Conservation (phyloP, 37 sponge, comb jelly and placozoan species). For the Ianthella basta region DNA sequence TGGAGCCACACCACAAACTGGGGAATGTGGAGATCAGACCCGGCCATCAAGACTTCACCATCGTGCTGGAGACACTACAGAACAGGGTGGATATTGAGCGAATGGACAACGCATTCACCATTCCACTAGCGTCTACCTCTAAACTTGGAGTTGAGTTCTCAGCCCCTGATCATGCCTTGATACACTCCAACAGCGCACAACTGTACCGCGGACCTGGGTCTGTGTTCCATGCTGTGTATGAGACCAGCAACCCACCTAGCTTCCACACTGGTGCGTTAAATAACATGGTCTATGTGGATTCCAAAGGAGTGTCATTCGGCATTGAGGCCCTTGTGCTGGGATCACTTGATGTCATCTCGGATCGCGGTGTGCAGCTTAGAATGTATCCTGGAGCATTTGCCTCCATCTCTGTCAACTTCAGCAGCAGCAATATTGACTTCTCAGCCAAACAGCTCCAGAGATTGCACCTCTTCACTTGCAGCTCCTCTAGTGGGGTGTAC, state of each 20-base stretch:
- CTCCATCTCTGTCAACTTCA: slow-evolving; percentile 3
- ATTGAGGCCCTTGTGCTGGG: slow-evolving; percentile 14
- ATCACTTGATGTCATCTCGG: neutral
- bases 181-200: neutral
- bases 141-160: neutral
- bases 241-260: neutral
- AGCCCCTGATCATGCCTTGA: neutral
- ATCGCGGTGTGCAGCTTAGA: neutral
- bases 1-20: neutral
- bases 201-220: slow-evolving; percentile 8
- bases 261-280: slow-evolving; percentile 19
- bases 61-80: slow-evolving; percentile 5
- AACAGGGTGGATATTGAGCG: neutral
- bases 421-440: neutral
- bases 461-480: slow-evolving; percentile 5
- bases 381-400: neutral
- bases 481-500: neutral
- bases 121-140: neutral
- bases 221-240: slow-evolving; percentile 16
- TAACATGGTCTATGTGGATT: slow-evolving; percentile 23
- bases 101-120: slow-evolving; percentile 9
- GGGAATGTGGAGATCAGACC: neutral
- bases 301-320: slow-evolving; percentile 10
- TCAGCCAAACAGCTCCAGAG: neutral
- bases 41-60: neutral